Evolutionary conservation across 2,888 invertebrate species (phyloP).

Genomic region (Pollenia labialis): DNA sequence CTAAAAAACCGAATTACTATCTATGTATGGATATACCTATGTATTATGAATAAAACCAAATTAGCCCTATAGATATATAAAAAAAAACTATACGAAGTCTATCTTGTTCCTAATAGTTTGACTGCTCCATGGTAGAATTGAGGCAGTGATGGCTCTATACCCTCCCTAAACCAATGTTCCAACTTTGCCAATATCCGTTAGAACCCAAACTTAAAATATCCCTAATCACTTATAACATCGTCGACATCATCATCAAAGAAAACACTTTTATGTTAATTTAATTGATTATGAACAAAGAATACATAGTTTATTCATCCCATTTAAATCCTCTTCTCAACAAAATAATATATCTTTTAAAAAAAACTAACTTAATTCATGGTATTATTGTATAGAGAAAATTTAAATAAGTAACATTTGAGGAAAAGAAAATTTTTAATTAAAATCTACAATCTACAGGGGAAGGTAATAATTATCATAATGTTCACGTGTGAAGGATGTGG

Average conservation of each 20-base stretch:
- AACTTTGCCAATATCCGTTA: neutral
- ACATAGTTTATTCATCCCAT: neutral
- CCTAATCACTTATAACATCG: neutral
- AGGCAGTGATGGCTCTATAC: neutral
- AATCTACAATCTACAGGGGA: too few species aligned
- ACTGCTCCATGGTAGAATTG: neutral
- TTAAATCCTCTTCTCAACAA: neutral
- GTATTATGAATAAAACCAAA: neutral
- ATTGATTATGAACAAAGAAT: neutral
- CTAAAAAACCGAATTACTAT: neutral
- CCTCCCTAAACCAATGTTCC: neutral
- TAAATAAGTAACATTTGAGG: too few species aligned
- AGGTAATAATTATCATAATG: too few species aligned
- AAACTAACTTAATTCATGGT: too few species aligned
- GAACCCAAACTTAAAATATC: neutral
- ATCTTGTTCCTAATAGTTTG: neutral
- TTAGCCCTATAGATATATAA: too few species aligned
- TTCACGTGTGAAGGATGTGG: too few species aligned
- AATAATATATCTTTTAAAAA: too few species aligned
- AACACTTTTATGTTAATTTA: neutral
- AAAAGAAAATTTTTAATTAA: too few species aligned
- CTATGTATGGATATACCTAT: too few species aligned
- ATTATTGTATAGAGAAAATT: too few species aligned
- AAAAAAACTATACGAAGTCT: neutral
- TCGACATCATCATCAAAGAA: neutral